These are phyloP conservation scores for Ictalurus punctatus DNA, from an alignment of 2,113 vertebrate species.

Conservation along the genomic window DNA sequence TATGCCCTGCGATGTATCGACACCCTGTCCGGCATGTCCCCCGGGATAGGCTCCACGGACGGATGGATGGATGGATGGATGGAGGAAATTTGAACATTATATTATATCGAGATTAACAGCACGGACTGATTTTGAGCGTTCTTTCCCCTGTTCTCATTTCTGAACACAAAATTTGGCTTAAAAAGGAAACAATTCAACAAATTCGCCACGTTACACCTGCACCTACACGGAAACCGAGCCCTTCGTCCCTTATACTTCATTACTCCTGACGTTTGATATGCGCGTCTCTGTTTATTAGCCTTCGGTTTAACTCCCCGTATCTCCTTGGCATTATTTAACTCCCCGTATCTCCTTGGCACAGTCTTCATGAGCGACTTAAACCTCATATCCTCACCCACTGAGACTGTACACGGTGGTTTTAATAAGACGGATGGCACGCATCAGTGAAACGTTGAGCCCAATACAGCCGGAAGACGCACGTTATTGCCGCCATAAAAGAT, in stretches of 20 bases:
- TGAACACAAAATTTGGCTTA: not conserved
- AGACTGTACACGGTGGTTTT: not conserved
- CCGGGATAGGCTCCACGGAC: too few relatives aligned
- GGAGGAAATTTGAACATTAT: too few relatives aligned
- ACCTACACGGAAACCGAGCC: not conserved
- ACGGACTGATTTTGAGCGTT: not conserved
- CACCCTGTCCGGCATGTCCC: too few relatives aligned
- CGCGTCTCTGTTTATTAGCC: not conserved
- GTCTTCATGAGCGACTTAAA: not conserved
- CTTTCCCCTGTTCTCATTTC: not conserved
- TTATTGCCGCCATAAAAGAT: not conserved
- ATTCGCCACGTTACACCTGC: not conserved
- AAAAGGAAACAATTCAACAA: not conserved
- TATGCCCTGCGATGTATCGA: too few relatives aligned
- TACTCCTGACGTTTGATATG: not conserved
- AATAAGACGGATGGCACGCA: slow-evolving; percentile 12
- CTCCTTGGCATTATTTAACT: too few relatives aligned
- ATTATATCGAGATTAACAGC: too few relatives aligned
- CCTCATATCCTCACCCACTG: not conserved
- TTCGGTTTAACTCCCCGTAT: not conserved
- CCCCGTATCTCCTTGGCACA: not conserved
- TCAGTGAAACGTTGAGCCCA: not conserved
- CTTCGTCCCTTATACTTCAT: not conserved
- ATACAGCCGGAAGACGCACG: not conserved
- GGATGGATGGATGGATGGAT: too few relatives aligned